Evolutionary conservation across 2,888 invertebrate genomes (phyloP).

Genomic region (Cyclophora punctaria): DNA sequence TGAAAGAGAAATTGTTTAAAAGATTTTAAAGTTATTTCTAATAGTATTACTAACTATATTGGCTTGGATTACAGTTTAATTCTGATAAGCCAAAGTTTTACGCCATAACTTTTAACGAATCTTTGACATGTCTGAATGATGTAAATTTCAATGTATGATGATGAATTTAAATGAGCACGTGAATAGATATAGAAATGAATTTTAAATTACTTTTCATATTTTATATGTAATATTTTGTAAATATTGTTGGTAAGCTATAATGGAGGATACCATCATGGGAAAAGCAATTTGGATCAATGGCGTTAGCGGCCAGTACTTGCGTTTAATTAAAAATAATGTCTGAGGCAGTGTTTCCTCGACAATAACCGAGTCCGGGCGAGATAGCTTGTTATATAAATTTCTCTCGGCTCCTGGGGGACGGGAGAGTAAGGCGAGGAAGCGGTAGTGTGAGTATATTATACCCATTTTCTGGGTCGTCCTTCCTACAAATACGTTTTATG

Average conservation of each 20-base stretch:
- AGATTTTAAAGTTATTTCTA: constrained; percentile 41
- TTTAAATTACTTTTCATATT: no score
- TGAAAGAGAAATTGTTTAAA: constrained; percentile 64
- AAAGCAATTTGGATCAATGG: constrained; percentile 42
- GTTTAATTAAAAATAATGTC: constrained; percentile 73
- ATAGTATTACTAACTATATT: constrained; percentile 26
- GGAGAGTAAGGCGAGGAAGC: constrained; percentile 66
- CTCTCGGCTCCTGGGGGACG: constrained; percentile 69
- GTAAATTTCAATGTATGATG: no score
- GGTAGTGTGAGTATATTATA: constrained; percentile 75
- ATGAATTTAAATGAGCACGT: no score
- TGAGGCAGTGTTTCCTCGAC: constrained; percentile 65
- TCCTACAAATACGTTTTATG: constrained; percentile 75
- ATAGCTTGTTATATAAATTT: constrained; percentile 75
- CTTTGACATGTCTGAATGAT: no score
- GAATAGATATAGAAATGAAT: no score
- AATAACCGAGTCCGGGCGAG: constrained; percentile 68
- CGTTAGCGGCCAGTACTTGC: constrained; percentile 52
- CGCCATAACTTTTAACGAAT: no score
- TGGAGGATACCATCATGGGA: constrained; percentile 20
- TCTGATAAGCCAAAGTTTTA: no score
- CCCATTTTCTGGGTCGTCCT: constrained; percentile 76
- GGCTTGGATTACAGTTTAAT: no score
- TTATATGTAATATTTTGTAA: no score
- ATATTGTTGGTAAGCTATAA: neutral